A percentile compares a stretch with the other conserved stretches of the same genome.
Evolutionary conservation across 1,140 invertebrate species (phyloP).

Genomic region (Campodea augens): DNA sequence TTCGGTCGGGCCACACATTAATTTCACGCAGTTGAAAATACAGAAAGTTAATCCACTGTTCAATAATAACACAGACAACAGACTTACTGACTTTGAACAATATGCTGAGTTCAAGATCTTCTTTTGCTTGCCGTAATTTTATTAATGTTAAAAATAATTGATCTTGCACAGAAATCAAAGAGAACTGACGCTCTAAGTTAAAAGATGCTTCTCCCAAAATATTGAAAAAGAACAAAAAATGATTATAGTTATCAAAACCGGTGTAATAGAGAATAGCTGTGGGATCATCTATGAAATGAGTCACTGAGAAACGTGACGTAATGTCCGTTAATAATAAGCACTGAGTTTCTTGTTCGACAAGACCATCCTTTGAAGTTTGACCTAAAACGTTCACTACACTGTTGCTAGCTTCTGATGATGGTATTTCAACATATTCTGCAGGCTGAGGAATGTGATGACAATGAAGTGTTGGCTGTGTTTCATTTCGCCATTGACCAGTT

Average conservation of each 20-base stretch:
- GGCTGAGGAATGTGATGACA: too few species aligned
- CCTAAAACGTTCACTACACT: too few species aligned
- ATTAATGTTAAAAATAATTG: slow-evolving; percentile 17
- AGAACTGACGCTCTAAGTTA: neutral
- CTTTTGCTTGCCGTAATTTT: slow-evolving; percentile 14
- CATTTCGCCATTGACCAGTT: too few species aligned
- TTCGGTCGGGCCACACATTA: slow-evolving; percentile 16
- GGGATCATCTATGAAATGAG: neutral
- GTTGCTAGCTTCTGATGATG: too few species aligned
- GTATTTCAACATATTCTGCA: too few species aligned
- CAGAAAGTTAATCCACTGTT: slow-evolving; percentile 18
- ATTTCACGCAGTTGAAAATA: slow-evolving; percentile 14
- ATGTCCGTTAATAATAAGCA: too few species aligned
- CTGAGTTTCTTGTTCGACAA: too few species aligned
- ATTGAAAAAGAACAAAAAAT: neutral
- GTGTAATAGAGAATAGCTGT: neutral
- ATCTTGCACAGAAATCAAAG: slow-evolving; percentile 5
- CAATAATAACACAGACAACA: slow-evolving; percentile 15
- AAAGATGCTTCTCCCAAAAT: neutral
- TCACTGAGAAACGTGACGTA: too few species aligned
- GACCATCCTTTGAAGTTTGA: too few species aligned
- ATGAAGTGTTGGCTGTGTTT: too few species aligned
- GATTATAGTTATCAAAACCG: neutral
- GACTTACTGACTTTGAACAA: slow-evolving; percentile 13
- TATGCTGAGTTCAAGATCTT: slow-evolving; percentile 14